A percentile compares a stretch with the other conserved stretches of the same genome.
These are phyloP conservation scores for Arrhamphus sclerolepis DNA, from an alignment of 2,797 vertebrate genomes.

Conservation along the genomic window DNA sequence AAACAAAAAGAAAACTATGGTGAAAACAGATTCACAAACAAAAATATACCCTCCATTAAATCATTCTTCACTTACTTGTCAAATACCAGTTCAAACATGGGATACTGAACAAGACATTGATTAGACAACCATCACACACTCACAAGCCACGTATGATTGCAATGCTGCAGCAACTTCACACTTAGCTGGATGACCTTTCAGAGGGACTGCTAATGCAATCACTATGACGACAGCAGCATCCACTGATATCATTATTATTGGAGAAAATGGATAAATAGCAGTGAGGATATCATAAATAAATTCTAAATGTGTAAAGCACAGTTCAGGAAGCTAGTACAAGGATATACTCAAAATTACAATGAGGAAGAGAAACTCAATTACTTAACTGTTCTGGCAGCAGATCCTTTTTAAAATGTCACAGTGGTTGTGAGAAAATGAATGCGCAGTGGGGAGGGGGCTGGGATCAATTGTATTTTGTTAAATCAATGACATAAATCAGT, in stretches of 20 bases:
- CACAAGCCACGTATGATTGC: slow-evolving; percentile 52
- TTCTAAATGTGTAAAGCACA: slow-evolving; percentile 9
- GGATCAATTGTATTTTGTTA: slow-evolving; percentile 63
- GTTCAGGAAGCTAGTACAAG: slow-evolving; percentile 43
- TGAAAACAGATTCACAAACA: no score
- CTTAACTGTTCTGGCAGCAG: slow-evolving; percentile 31
- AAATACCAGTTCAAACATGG: neutral
- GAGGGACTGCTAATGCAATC: slow-evolving; percentile 45
- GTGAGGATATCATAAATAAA: slow-evolving; percentile 1
- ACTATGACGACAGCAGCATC: slow-evolving; percentile 23
- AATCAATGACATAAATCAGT: slow-evolving; percentile 30
- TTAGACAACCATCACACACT: slow-evolving; percentile 34
- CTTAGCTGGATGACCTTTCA: slow-evolving; percentile 65
- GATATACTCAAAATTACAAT: slow-evolving; percentile 25
- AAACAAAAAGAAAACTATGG: no score
- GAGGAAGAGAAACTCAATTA: slow-evolving; percentile 54
- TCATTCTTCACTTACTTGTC: neutral
- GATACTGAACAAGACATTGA: no score
- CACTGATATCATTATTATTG: slow-evolving; percentile 4
- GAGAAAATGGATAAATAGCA: slow-evolving; percentile 22
- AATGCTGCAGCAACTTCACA: slow-evolving; percentile 49
- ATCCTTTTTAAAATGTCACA: slow-evolving; percentile 72
- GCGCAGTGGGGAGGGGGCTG: slow-evolving; percentile 5
- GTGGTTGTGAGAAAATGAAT: slow-evolving; percentile 56
- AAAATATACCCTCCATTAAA: neutral